Evolutionary conservation across 2,888 invertebrate species (phyloP).

Genomic region (Petrophora chlorosata): DNA sequence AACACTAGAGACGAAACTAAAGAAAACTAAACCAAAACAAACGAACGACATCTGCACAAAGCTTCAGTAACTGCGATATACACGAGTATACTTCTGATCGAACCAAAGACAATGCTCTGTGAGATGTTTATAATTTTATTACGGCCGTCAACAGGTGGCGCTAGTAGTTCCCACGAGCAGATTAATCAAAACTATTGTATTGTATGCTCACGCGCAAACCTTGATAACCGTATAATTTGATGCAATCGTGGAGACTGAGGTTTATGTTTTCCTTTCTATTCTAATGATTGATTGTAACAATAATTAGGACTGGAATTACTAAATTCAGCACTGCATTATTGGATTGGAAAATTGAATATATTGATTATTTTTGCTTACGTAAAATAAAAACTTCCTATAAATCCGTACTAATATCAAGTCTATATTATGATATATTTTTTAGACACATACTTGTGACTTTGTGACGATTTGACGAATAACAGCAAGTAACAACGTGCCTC

Average conservation of each 20-base stretch:
- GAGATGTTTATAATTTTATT: neutral
- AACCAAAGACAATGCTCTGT: neutral
- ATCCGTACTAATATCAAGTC: too few relatives aligned
- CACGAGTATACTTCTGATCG: neutral
- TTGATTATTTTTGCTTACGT: too few relatives aligned
- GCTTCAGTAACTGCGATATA: constrained; percentile 6
- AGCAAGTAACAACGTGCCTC: too few relatives aligned
- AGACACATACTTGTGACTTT: too few relatives aligned
- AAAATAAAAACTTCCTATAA: too few relatives aligned
- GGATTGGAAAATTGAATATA: too few relatives aligned
- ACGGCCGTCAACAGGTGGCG: constrained; percentile 19
- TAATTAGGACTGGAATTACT: constrained; percentile 3
- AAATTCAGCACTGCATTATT: too few relatives aligned
- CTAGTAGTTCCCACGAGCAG: too few relatives aligned
- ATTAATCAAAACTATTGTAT: neutral
- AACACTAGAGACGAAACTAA: too few relatives aligned
- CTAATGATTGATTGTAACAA: neutral
- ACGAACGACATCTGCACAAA: constrained; percentile 28
- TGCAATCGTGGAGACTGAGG: constrained; percentile 4
- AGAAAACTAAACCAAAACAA: neutral
- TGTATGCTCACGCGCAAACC: constrained; percentile 6
- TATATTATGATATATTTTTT: too few relatives aligned
- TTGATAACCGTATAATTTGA: constrained; percentile 9
- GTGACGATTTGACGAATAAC: too few relatives aligned
- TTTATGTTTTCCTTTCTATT: constrained; percentile 7